These are phyloP conservation scores for Orthosia incerta DNA, from an alignment of 2,888 invertebrate species.

Conservation along the genomic window DNA sequence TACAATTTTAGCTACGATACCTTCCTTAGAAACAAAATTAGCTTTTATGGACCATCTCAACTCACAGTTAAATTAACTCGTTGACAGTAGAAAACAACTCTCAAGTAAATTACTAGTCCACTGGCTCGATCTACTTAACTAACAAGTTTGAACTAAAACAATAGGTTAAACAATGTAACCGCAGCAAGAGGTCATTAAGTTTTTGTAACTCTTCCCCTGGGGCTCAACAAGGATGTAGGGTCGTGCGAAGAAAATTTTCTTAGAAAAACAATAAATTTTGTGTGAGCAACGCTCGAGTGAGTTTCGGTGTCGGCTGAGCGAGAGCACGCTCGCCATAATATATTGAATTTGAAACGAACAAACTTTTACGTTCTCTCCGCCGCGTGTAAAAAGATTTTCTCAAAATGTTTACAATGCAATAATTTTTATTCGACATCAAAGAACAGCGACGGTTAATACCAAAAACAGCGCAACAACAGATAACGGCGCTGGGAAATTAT, in stretches of 20 bases:
- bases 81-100: conserved; percentile 39
- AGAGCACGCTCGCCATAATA: conserved; percentile 90
- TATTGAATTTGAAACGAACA: conserved; percentile 91
- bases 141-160: conserved; percentile 67
- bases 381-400: conserved; percentile 88
- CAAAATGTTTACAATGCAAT: conserved; percentile 88
- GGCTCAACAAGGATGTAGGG: conserved; percentile 81
- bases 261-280: conserved; percentile 91
- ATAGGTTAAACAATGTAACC: conserved; percentile 74
- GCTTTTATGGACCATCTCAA: conserved; percentile 8
- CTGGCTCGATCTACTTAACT: conserved; percentile 50
- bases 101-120: conserved; percentile 23
- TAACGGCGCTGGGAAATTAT: conserved; percentile 46
- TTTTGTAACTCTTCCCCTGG: conserved; percentile 81
- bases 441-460: conserved; percentile 69
- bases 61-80: conserved; percentile 23
- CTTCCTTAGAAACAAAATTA: not conserved
- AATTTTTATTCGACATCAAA: conserved; percentile 81
- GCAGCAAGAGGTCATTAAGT: conserved; percentile 81
- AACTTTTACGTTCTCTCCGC: conserved; percentile 88
- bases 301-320: conserved; percentile 90
- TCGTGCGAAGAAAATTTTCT: conserved; percentile 88
- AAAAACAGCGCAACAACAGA: conserved; percentile 39
- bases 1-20: not conserved
- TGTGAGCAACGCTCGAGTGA: conserved; percentile 90